Evolutionary conservation across 2,113 vertebrate species (phyloP).

Genomic region (Misgurnus mizolepis): DNA sequence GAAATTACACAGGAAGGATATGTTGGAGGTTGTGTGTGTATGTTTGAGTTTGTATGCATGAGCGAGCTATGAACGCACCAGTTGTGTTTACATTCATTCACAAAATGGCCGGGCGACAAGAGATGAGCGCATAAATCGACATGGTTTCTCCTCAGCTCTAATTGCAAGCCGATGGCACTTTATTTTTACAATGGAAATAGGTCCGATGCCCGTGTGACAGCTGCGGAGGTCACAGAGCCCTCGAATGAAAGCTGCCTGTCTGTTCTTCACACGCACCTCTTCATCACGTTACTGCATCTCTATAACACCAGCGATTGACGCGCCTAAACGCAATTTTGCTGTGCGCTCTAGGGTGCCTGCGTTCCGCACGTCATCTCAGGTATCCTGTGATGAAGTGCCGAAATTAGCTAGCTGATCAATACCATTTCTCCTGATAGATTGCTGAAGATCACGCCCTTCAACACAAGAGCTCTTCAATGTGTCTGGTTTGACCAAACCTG

Average conservation of each 20-base stretch:
- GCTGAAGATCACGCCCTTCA: slow-evolving; percentile 40
- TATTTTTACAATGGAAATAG: slow-evolving; percentile 20
- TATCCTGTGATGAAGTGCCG: slow-evolving; percentile 19
- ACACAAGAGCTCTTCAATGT: slow-evolving; percentile 29
- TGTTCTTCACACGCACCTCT: slow-evolving; percentile 11
- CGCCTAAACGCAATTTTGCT: neutral
- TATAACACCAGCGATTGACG: neutral
- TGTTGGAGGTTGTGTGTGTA: neutral
- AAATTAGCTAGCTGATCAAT: slow-evolving; percentile 53
- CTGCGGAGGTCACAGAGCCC: slow-evolving; percentile 22
- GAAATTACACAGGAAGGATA: neutral
- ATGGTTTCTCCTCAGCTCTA: slow-evolving; percentile 12
- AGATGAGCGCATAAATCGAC: neutral
- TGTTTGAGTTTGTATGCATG: neutral
- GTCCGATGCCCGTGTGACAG: slow-evolving; percentile 1
- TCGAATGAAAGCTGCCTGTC: slow-evolving; percentile 26
- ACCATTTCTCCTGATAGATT: slow-evolving; percentile 45
- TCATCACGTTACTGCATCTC: slow-evolving; percentile 18
- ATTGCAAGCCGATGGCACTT: slow-evolving; percentile 25
- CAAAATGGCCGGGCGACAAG: neutral
- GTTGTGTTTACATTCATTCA: slow-evolving; percentile 4
- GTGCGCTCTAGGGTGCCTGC: slow-evolving; percentile 1
- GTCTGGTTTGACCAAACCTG: neutral
- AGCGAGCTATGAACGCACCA: neutral
- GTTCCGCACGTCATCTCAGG: slow-evolving; percentile 20